These are phyloP conservation scores for Junonia oenone DNA, from an alignment of 2,888 invertebrate species.

Conservation along the genomic window DNA sequence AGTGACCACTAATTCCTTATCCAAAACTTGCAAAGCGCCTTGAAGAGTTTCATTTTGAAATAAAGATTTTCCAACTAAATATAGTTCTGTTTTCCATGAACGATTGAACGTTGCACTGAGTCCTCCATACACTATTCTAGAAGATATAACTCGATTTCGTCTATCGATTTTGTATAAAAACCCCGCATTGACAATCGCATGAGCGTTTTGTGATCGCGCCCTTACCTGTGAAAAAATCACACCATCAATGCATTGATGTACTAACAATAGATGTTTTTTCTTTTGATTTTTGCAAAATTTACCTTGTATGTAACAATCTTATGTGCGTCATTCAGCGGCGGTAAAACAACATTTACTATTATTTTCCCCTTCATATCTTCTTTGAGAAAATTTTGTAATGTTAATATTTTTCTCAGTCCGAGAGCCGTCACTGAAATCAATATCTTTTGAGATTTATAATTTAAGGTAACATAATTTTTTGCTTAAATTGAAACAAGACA, in stretches of 20 bases:
- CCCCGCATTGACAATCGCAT: constrained; percentile 86
- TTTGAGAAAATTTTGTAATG: constrained; percentile 47
- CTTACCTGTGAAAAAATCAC: constrained; percentile 81
- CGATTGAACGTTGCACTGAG: constrained; percentile 75
- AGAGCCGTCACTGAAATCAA: constrained; percentile 21
- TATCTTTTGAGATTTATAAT: neutral
- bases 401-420: constrained; percentile 31
- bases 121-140: constrained; percentile 78
- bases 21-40: constrained; percentile 74
- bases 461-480: neutral
- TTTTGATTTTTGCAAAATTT: neutral
- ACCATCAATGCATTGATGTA: too few relatives aligned
- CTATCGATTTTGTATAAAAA: constrained; percentile 72
- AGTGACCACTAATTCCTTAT: constrained; percentile 80
- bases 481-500: too few relatives aligned
- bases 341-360: constrained; percentile 75
- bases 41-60: constrained; percentile 69
- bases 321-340: constrained; percentile 62
- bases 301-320: constrained; percentile 81
- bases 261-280: too few relatives aligned
- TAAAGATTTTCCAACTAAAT: constrained; percentile 46
- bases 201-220: constrained; percentile 85
- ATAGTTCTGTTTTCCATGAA: constrained; percentile 80
- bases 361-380: constrained; percentile 51
- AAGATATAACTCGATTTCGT: constrained; percentile 49